Conservation (phyloP, 2,888 invertebrate species). For the Meganola albula region DNA sequence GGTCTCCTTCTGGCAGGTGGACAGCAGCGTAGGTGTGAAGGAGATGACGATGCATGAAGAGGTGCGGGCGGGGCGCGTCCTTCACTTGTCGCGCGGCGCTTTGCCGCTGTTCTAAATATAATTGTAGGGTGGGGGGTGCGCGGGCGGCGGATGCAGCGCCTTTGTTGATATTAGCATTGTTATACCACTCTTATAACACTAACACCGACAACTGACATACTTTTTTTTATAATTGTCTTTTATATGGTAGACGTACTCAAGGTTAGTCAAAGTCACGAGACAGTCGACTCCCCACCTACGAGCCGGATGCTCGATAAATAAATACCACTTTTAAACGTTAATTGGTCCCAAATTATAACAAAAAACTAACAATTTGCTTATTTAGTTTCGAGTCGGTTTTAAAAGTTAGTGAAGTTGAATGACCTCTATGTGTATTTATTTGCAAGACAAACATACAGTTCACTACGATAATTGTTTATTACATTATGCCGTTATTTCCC, state of each 20-base stretch:
- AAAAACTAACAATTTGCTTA: no score
- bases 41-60: conserved; percentile 30
- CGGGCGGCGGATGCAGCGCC: conserved; percentile 25
- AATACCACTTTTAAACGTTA: no score
- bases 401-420: conserved; percentile 20
- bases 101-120: conserved; percentile 48
- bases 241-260: conserved; percentile 8
- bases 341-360: no score
- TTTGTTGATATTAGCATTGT: conserved; percentile 41
- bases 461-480: no score
- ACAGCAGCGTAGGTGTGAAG: conserved; percentile 24
- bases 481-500: no score
- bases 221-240: conserved; percentile 11
- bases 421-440: conserved; percentile 18
- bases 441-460: conserved; percentile 18
- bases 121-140: conserved; percentile 26
- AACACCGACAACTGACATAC: no score
- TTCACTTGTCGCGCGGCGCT: conserved; percentile 60
- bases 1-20: conserved; percentile 30
- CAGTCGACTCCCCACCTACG: background rate
- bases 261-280: conserved; percentile 10
- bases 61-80: conserved; percentile 51
- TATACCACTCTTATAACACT: conserved; percentile 25
- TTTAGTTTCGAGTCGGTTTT: no score
- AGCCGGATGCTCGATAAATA: conserved; percentile 16